Evolutionary conservation across 2,113 vertebrate species (phyloP).

Genomic region (Sinocyclocheilus rhinocerous): DNA sequence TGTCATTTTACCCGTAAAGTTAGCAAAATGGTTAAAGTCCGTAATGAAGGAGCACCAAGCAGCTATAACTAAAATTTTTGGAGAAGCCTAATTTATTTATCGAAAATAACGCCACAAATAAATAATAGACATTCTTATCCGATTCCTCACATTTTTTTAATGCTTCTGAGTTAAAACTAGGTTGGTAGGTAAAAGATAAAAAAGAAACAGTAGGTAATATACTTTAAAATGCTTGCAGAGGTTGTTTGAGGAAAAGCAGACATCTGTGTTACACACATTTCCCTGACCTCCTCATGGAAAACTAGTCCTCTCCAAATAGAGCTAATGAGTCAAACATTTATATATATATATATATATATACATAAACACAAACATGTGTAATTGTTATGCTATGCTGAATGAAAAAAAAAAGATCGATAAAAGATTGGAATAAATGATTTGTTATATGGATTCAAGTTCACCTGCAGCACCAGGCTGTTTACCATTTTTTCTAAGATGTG

Average conservation of each 20-base stretch:
- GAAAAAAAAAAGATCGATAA: not conserved
- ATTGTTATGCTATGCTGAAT: not conserved
- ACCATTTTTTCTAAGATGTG: constrained; percentile 5
- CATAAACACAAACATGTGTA: not conserved
- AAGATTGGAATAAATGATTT: not conserved
- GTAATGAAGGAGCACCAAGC: not conserved
- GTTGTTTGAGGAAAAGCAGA: not conserved
- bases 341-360: too few species aligned
- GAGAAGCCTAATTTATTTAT: not conserved
- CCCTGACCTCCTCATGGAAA: not conserved
- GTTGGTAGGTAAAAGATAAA: too few species aligned
- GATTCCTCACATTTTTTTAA: too few species aligned
- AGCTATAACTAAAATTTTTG: not conserved
- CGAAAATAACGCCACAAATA: not conserved
- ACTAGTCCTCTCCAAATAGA: not conserved
- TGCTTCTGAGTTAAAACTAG: too few species aligned
- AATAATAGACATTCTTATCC: too few species aligned
- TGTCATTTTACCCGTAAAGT: not conserved
- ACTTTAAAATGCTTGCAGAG: not conserved
- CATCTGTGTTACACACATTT: not conserved
- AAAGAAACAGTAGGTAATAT: not conserved
- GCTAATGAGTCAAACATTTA: not conserved
- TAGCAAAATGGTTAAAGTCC: not conserved
- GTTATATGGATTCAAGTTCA: not conserved
- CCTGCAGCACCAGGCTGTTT: not conserved